Base-by-base conservation (phyloP, 2,888 invertebrate genomes). In the Oligia fasciuncula region DNA sequence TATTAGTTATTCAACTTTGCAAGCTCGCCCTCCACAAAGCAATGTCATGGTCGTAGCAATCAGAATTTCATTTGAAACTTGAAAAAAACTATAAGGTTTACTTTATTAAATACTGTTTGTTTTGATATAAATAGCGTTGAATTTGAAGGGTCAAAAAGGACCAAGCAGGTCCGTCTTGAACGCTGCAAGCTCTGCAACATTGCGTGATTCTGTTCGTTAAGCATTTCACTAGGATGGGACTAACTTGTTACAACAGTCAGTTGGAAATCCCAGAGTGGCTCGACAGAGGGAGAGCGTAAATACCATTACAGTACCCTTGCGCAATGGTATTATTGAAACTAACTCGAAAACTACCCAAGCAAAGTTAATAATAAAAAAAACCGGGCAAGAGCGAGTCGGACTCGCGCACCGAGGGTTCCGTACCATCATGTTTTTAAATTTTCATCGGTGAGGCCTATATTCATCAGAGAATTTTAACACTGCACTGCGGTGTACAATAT, bases 1-100 rank as follows among this genome's bases (percentile, higher is more conserved):
- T 40, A 40, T 40, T 40, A 40, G 40, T 40, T 40, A 40, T 40
- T 40, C 13, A 35, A 43, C 49, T 17, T 35, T 49, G n/a, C 35
- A 62, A 23, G 19, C 8, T 9, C n/a, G 11, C 8, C 14, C 19
- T 23, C 40, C 40, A 57, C 35, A 78, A 46, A 62, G 63, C 29
- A n/a, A n/a, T 78, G 6, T 29, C 4, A 9, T 11, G 23, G 1
- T 46, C 23, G 5, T n/a, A 51, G 8, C 46, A 68, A 49, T 40
- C n/a, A 13, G 3, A 43, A 57, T 49, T 71, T 74, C 66, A 43
- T 62, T 73, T 65, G 19, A 70, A 78, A 78, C 62, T 51, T 57
- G 14, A 62, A 62, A 19, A 78, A 46, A 62, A 5, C n/a, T 29
- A 4, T 23, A 8, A 43, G 63, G 9, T 43, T 62, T 13, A 0